phyloP scores from a whole-genome alignment of 2,888 invertebrate genomes.

The Poecilobothrus nobilitatus region DNA sequence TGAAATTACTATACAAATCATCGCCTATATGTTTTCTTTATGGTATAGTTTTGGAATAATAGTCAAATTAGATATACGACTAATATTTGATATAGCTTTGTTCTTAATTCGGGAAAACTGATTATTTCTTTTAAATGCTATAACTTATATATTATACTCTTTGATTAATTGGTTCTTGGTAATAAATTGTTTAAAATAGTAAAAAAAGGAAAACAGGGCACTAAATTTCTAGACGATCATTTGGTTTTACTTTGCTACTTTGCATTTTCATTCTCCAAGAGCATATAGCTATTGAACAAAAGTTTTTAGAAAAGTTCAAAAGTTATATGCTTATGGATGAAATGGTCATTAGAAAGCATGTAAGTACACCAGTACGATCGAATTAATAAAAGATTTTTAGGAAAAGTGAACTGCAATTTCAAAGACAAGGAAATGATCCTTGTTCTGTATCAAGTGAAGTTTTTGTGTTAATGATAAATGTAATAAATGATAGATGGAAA shows the following conservation, averaged over 20 bases:
- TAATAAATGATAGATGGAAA: not conserved
- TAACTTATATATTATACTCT: no score
- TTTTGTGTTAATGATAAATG: not conserved
- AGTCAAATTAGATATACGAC: no score
- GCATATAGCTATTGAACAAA: conserved; percentile 25
- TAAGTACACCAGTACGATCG: not conserved
- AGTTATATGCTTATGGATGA: not conserved
- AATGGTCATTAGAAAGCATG: not conserved
- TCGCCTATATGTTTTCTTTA: no score
- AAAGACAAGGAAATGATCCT: not conserved
- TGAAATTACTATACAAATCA: no score
- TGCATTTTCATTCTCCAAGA: conserved; percentile 33
- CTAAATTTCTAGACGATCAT: conserved; percentile 13
- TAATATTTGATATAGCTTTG: no score
- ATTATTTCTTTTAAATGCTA: no score
- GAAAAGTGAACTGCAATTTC: not conserved
- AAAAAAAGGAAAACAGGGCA: not conserved
- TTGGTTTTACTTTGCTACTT: conserved; percentile 31
- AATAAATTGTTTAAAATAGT: not conserved
- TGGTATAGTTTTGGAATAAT: no score
- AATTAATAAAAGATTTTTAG: not conserved
- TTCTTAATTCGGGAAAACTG: no score
- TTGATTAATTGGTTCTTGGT: no score
- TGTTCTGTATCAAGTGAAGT: not conserved
- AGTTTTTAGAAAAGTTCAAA: not conserved